These are phyloP conservation scores for Julus scanicus DNA, from an alignment of 2,888 invertebrate genomes.

Conservation along the genomic window DNA sequence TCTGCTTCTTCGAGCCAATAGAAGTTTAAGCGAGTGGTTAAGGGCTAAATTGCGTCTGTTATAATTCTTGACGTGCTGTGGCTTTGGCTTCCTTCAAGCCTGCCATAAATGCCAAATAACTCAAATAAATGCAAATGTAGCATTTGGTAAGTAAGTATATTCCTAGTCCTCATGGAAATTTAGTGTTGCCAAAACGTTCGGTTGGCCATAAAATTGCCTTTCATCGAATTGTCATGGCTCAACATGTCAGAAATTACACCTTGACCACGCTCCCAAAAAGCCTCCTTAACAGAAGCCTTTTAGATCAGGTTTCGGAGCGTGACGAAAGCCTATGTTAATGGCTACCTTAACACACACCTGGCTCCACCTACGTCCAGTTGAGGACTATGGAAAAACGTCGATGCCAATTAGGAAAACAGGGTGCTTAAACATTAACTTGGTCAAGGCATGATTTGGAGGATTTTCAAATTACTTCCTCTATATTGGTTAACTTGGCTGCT, in stretches of 20 bases:
- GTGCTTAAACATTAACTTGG: slow-evolving; percentile 8
- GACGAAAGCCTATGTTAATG: slow-evolving; percentile 28
- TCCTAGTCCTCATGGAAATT: neutral
- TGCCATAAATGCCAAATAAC: slow-evolving; percentile 43
- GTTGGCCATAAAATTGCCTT: slow-evolving; percentile 10
- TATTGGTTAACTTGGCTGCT: neutral
- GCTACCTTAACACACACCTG: slow-evolving; percentile 1
- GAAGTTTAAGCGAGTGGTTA: neutral
- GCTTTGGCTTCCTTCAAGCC: slow-evolving; percentile 21
- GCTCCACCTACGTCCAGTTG: neutral
- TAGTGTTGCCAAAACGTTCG: neutral
- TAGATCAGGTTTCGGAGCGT: neutral
- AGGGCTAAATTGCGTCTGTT: neutral
- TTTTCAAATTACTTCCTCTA: slow-evolving; percentile 40
- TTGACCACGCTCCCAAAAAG: slow-evolving; percentile 18
- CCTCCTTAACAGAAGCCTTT: slow-evolving; percentile 34
- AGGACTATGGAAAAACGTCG: neutral
- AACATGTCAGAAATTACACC: slow-evolving; percentile 34
- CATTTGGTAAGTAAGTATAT: neutral
- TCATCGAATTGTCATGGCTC: slow-evolving; percentile 38
- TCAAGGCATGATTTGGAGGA: slow-evolving; percentile 45
- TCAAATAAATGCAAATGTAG: neutral
- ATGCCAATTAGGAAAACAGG: slow-evolving; percentile 23
- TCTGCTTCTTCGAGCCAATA: neutral
- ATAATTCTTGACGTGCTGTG: neutral